Conservation (phyloP, 2,113 vertebrate species). For the Alaudala cheleensis region DNA sequence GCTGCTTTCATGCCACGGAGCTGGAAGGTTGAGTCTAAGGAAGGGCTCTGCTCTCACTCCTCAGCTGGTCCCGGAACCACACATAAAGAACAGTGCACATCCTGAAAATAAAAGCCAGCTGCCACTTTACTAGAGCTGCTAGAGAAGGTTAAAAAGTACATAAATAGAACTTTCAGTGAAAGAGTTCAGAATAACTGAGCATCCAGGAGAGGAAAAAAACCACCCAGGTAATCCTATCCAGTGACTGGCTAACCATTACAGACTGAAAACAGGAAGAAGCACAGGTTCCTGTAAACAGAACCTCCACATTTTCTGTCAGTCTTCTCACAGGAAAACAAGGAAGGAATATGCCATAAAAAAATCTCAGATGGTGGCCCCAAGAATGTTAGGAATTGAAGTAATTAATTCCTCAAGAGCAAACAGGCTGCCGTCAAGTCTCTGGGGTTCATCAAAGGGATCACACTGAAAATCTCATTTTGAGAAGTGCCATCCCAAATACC, state of each 20-base stretch:
- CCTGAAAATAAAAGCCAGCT: slow-evolving; percentile 52
- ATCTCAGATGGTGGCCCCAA: not conserved
- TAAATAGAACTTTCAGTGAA: not conserved
- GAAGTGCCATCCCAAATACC: not conserved
- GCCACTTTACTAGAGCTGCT: not conserved
- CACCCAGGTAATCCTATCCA: slow-evolving; percentile 21
- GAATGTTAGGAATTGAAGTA: not conserved
- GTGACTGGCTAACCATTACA: not conserved
- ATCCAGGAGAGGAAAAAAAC: not conserved
- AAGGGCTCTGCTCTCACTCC: slow-evolving; percentile 19
- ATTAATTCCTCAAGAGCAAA: not conserved
- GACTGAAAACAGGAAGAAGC: not conserved
- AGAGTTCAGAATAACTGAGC: not conserved
- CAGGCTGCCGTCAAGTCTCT: not conserved
- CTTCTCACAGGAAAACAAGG: not conserved
- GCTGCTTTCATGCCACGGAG: slow-evolving; percentile 21
- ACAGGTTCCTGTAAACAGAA: not conserved
- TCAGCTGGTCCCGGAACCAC: slow-evolving; percentile 39
- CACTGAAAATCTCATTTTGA: not conserved
- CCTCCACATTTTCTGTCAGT: not conserved
- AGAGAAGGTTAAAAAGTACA: not conserved
- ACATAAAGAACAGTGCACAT: slow-evolving; percentile 31
- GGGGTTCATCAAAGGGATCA: not conserved
- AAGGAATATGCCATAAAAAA: not conserved
- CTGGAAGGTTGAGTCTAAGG: slow-evolving; percentile 34